Conservation (phyloP, 2,797 vertebrate genomes). For the Onychomys arenicola region DNA sequence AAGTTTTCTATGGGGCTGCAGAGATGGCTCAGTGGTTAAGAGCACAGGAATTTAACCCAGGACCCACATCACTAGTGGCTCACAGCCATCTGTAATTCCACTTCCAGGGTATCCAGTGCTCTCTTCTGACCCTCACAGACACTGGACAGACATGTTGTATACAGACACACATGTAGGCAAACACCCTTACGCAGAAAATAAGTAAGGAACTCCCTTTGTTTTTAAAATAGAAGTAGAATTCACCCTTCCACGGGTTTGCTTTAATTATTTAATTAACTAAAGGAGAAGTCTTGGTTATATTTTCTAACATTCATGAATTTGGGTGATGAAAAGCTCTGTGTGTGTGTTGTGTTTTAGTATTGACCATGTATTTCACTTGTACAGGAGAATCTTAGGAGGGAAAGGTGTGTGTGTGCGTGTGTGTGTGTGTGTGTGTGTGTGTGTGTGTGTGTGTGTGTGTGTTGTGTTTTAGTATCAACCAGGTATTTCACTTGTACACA, state of each 20-base stretch:
- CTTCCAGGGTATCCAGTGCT: not conserved
- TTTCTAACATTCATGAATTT: constrained; percentile 1
- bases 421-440: not conserved
- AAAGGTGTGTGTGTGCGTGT: not conserved
- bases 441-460: not conserved
- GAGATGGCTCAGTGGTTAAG: not conserved
- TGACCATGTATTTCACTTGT: not conserved
- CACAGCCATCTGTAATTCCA: not conserved
- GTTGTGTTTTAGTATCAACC: not conserved
- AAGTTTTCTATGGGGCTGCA: not conserved
- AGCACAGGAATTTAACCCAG: not conserved
- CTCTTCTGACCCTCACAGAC: not conserved
- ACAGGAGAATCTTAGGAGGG: not conserved
- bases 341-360: not conserved
- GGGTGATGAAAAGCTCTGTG: not conserved
- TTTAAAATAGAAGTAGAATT: not conserved
- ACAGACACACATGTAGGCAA: not conserved
- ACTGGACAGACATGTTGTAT: not conserved
- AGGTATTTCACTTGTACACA: not conserved
- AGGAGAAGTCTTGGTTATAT: constrained; percentile 41
- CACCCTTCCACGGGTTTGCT: not conserved
- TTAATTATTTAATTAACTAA: not conserved
- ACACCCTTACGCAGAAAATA: not conserved
- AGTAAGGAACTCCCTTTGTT: constrained; percentile 5
- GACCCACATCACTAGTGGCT: not conserved